Conservation (phyloP, 1,140 invertebrate species). For the Diabrotica virgifera region DNA sequence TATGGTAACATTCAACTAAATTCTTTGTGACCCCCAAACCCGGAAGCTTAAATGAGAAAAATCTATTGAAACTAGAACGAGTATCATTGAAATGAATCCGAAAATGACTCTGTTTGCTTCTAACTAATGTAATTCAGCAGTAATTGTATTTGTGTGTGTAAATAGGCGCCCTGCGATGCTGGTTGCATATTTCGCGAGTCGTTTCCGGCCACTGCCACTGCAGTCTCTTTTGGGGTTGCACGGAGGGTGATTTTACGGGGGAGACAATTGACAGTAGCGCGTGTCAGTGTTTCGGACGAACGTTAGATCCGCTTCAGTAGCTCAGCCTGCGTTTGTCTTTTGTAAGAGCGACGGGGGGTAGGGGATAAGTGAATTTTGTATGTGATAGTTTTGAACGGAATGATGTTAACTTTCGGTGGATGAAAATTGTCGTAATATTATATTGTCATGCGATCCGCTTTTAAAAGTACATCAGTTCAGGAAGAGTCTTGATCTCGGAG, state of each 20-base stretch:
- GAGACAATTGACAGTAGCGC: conserved; percentile 14
- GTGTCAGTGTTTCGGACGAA: conserved; percentile 15
- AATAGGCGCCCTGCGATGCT: background rate
- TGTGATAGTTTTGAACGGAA: conserved; percentile 1
- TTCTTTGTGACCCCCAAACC: no score
- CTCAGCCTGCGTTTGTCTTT: conserved; percentile 13
- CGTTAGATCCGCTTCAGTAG: conserved; percentile 12
- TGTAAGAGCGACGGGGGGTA: conserved; percentile 4
- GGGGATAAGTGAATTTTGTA: conserved; percentile 11
- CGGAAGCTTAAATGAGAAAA: no score
- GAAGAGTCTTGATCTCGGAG: no score
- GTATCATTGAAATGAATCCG: no score
- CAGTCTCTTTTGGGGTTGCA: conserved; percentile 17
- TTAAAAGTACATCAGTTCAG: background rate
- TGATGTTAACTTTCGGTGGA: background rate
- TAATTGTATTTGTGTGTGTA: background rate
- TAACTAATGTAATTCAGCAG: background rate
- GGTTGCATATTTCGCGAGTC: conserved; percentile 8
- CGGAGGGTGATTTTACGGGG: conserved; percentile 18
- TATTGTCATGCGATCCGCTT: background rate
- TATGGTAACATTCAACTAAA: no score
- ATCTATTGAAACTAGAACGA: no score
- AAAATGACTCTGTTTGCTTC: background rate
- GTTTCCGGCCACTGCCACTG: conserved; percentile 11
- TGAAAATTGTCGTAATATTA: background rate